Evolutionary conservation across 1,140 invertebrate species (phyloP).

Genomic region (Pachypeltis micranthus): DNA sequence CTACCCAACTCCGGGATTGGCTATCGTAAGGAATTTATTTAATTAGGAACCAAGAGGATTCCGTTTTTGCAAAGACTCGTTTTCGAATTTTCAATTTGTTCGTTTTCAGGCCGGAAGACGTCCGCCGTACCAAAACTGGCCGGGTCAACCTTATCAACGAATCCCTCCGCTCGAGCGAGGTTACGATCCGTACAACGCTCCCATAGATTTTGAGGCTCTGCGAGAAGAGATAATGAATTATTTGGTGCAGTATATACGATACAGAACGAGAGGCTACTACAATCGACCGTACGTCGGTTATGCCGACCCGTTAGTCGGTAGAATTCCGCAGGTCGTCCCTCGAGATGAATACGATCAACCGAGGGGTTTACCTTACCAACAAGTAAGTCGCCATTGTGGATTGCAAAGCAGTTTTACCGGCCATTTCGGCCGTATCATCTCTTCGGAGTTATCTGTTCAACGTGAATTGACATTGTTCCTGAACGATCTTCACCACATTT

Average conservation of each 20-base stretch:
- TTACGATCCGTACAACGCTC: conserved; percentile 36
- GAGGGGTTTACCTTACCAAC: conserved; percentile 34
- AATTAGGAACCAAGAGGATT: too few relatives aligned
- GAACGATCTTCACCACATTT: not conserved
- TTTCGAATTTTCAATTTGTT: not conserved
- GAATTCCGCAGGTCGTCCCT: conserved; percentile 33
- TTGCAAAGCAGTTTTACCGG: not conserved
- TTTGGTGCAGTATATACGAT: conserved; percentile 27
- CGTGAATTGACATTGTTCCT: too few relatives aligned
- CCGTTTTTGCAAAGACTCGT: not conserved
- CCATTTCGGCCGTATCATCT: too few relatives aligned
- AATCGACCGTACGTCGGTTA: not conserved
- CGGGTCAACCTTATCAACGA: not conserved
- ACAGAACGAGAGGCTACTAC: conserved; percentile 15
- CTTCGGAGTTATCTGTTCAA: too few relatives aligned
- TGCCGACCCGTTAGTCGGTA: conserved; percentile 25
- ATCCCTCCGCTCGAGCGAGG: conserved; percentile 33
- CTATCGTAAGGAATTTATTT: not conserved
- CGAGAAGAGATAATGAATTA: conserved; percentile 31
- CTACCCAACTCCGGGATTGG: conserved; percentile 23
- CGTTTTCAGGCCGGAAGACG: conserved; percentile 12
- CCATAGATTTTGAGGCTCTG: conserved; percentile 35
- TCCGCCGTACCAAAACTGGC: conserved; percentile 1
- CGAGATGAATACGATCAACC: conserved; percentile 38
- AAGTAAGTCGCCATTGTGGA: conserved; percentile 7